Evolutionary conservation across 2,113 vertebrate genomes (phyloP).

Genomic region (Corvus moneduloides): DNA sequence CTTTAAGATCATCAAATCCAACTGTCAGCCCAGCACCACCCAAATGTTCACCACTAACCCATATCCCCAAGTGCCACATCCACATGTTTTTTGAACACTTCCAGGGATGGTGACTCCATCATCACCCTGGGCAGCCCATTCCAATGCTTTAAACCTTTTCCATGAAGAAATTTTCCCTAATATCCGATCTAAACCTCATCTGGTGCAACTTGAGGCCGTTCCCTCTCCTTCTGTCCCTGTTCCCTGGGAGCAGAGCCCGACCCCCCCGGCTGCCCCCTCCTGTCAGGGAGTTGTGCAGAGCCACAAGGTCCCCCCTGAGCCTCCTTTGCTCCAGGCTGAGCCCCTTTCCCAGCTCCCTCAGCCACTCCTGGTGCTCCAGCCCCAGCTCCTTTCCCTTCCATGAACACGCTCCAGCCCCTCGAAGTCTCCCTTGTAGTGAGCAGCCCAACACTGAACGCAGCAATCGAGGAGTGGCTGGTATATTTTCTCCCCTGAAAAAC

Average conservation of each 20-base stretch:
- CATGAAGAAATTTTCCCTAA: not conserved
- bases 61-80: not conserved
- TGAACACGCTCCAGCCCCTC: not conserved
- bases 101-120: not conserved
- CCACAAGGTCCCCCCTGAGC: not conserved
- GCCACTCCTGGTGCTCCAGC: fast-evolving
- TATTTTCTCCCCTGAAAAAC: fast-evolving
- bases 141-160: not conserved
- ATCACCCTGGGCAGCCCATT: not conserved
- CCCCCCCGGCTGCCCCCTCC: not conserved
- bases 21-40: not conserved
- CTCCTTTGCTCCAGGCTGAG: not conserved
- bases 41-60: not conserved
- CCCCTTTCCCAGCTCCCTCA: not conserved
- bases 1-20: not conserved
- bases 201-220: fast-evolving
- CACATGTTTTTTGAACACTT: not conserved
- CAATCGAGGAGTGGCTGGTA: fast-evolving
- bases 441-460: fast-evolving
- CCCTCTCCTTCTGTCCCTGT: not conserved
- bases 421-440: fast-evolving
- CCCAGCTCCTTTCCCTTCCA: not conserved
- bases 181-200: fast-evolving
- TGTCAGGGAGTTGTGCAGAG: not conserved
- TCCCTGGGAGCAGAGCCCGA: not conserved